phyloP scores from a whole-genome alignment of 2,797 vertebrate genomes.

The Cetoscarus ocellatus region DNA sequence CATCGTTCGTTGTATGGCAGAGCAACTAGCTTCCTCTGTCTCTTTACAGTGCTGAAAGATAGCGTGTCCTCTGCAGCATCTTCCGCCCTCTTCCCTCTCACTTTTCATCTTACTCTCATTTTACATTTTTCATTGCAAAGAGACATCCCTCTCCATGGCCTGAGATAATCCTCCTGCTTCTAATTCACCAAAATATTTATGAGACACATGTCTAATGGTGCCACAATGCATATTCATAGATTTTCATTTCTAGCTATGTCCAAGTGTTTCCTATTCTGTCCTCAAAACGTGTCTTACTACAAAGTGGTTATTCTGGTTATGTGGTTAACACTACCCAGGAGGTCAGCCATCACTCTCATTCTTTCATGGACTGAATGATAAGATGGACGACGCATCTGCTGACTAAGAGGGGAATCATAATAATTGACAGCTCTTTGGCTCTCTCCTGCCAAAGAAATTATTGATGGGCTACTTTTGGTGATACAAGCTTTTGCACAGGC shows the following conservation, averaged over 20 bases:
- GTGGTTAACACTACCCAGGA: slow-evolving; percentile 67
- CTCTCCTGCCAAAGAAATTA: no score
- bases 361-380: no score
- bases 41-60: slow-evolving; percentile 46
- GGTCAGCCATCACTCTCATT: slow-evolving; percentile 71
- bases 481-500: no score
- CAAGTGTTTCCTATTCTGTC: slow-evolving; percentile 73
- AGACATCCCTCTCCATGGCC: slow-evolving; percentile 37
- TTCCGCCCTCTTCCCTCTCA: slow-evolving; percentile 19
- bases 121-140: slow-evolving; percentile 44
- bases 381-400: no score
- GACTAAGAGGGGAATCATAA: no score
- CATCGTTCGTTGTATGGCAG: slow-evolving; percentile 44
- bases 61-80: slow-evolving; percentile 50
- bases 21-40: slow-evolving; percentile 51
- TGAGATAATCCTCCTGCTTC: slow-evolving; percentile 52
- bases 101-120: slow-evolving; percentile 36
- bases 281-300: slow-evolving; percentile 75
- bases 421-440: no score
- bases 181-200: slow-evolving; percentile 69
- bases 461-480: no score
- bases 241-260: slow-evolving; percentile 74
- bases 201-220: slow-evolving; percentile 68
- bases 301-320: slow-evolving; percentile 71
- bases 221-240: slow-evolving; percentile 80